Conservation (phyloP, 1,140 invertebrate species). For the Varroa destructor region DNA sequence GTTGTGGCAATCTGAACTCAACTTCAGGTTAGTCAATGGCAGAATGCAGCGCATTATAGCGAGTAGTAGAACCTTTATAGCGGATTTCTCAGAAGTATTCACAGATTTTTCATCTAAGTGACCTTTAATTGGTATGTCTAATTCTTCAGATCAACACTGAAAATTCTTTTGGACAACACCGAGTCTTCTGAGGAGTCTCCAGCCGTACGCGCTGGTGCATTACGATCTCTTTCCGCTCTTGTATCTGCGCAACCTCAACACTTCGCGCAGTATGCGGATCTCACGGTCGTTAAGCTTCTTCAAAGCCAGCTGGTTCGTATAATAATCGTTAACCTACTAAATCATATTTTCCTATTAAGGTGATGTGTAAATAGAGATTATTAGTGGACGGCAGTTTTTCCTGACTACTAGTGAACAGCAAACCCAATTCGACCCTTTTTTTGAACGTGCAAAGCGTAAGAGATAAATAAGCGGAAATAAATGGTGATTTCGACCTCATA, state of each 20-base stretch:
- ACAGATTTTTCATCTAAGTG: background rate
- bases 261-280: slow-evolving; percentile 14
- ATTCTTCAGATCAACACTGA: background rate
- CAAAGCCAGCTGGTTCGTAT: slow-evolving; percentile 13
- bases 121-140: background rate
- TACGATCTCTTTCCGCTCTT: background rate
- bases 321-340: background rate
- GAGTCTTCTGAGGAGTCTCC: slow-evolving; percentile 1
- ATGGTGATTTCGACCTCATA: too few species aligned
- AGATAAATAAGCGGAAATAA: too few species aligned
- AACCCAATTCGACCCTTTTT: too few species aligned
- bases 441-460: too few species aligned
- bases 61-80: too few species aligned
- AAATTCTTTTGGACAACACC: slow-evolving; percentile 27
- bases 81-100: too few species aligned
- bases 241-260: slow-evolving; percentile 7
- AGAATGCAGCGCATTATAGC: too few species aligned
- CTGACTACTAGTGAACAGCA: too few species aligned
- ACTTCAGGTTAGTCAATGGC: slow-evolving; percentile 9
- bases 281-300: slow-evolving; percentile 17
- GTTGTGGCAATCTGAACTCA: slow-evolving; percentile 7
- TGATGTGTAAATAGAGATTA: too few species aligned
- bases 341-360: too few species aligned
- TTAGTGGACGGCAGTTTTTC: too few species aligned
- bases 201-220: background rate